Conservation (phyloP, 2,888 invertebrate genomes). For the Heterodera filipjevi region DNA sequence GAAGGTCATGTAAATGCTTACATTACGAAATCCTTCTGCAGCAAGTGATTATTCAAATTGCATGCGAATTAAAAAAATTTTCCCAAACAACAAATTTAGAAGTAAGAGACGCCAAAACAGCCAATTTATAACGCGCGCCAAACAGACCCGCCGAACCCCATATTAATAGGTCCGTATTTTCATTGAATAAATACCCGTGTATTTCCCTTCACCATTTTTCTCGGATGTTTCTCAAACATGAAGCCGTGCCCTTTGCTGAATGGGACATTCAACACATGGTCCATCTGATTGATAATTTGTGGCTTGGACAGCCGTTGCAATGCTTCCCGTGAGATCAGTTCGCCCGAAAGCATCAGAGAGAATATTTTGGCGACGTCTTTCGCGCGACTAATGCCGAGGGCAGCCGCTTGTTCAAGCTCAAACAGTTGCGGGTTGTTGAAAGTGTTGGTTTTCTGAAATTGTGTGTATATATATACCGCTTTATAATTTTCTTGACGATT, state of each 20-base stretch:
- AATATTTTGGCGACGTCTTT: slow-evolving; percentile 59
- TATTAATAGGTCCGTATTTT: too few species aligned
- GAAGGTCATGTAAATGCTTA: too few species aligned
- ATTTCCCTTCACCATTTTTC: slow-evolving; percentile 51
- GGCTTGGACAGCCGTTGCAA: slow-evolving; percentile 52
- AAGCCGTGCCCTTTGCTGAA: slow-evolving; percentile 61
- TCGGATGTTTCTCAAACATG: slow-evolving; percentile 62
- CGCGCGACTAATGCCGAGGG: slow-evolving; percentile 61
- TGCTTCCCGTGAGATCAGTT: slow-evolving; percentile 51
- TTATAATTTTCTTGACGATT: slow-evolving; percentile 9
- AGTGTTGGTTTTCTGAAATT: slow-evolving; percentile 40
- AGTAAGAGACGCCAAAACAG: too few species aligned
- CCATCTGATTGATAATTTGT: slow-evolving; percentile 50
- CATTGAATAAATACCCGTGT: too few species aligned
- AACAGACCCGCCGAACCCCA: too few species aligned
- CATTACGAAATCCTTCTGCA: too few species aligned
- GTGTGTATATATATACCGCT: too few species aligned
- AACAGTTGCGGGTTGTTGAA: slow-evolving; percentile 58
- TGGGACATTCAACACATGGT: slow-evolving; percentile 47
- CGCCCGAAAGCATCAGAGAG: slow-evolving; percentile 56
- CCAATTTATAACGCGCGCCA: too few species aligned
- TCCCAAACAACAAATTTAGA: too few species aligned
- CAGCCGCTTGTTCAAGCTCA: slow-evolving; percentile 59
- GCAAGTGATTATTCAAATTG: too few species aligned
- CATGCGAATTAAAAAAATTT: too few species aligned